A percentile compares a stretch with the other conserved stretches of the same genome.
Evolutionary conservation across 2,113 vertebrate species (phyloP).

Genomic region (Xyrauchen texanus): DNA sequence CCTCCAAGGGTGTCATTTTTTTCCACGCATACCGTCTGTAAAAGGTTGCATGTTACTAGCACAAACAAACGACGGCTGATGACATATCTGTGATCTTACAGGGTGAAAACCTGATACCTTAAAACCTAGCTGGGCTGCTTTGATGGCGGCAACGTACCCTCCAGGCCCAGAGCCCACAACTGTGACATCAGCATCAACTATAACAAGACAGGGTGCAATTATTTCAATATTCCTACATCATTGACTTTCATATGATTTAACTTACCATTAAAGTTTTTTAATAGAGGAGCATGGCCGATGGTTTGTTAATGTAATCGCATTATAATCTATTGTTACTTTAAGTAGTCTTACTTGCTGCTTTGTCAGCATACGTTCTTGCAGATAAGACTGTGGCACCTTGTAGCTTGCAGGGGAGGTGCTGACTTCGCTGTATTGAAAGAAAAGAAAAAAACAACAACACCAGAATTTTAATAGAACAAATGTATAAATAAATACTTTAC

Average conservation of each 20-base stretch:
- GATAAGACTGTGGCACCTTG: slow-evolving; percentile 77
- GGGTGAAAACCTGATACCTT: slow-evolving; percentile 76
- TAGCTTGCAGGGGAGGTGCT: slow-evolving; percentile 79
- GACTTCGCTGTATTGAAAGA: slow-evolving; percentile 74
- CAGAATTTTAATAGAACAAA: too few relatives aligned
- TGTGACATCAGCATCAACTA: slow-evolving; percentile 94
- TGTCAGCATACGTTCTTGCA: slow-evolving; percentile 86
- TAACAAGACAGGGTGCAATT: slow-evolving; percentile 1
- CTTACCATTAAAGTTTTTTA: background rate
- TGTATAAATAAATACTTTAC: too few relatives aligned
- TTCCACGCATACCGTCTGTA: slow-evolving; percentile 93
- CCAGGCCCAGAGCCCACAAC: slow-evolving; percentile 96
- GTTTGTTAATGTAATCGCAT: too few relatives aligned
- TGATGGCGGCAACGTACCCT: slow-evolving; percentile 97
- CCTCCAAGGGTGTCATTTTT: slow-evolving; percentile 92
- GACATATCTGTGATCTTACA: background rate
- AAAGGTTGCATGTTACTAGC: background rate
- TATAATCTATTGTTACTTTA: too few relatives aligned
- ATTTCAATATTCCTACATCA: background rate
- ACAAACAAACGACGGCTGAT: too few relatives aligned
- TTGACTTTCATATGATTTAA: background rate
- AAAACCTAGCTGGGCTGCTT: slow-evolving; percentile 96
- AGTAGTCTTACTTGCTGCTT: slow-evolving; percentile 77
- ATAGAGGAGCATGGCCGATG: too few relatives aligned
- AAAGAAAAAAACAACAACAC: too few relatives aligned